Percentiles rank a stretch among this genome's conserved stretches.
Evolutionary conservation across 1,140 invertebrate genomes (phyloP).

Genomic region (Drosophila pandora): DNA sequence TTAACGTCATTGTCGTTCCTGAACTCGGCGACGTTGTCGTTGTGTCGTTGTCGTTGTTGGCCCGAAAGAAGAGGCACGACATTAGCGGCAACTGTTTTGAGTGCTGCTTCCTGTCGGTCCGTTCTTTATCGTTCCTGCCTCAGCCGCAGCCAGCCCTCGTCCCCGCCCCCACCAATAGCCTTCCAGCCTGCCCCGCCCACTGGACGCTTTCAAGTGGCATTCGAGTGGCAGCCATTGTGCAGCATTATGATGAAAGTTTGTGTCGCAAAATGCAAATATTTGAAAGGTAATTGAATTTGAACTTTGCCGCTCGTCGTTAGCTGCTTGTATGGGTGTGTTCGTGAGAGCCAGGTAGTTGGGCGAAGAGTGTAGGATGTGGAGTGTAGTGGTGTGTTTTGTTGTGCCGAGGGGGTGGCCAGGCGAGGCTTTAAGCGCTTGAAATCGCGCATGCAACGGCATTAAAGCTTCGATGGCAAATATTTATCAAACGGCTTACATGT

Average conservation of each 20-base stretch:
- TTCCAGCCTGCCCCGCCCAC: slow-evolving; percentile 14
- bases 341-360: slow-evolving; percentile 3
- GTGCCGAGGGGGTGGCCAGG: background rate
- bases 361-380: background rate
- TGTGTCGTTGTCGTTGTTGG: slow-evolving; percentile 38
- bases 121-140: slow-evolving; percentile 63
- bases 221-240: slow-evolving; percentile 81
- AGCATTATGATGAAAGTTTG: slow-evolving; percentile 81
- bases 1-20: slow-evolving; percentile 71
- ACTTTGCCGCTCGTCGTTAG: slow-evolving; percentile 70
- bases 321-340: slow-evolving; percentile 27
- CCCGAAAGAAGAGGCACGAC: slow-evolving; percentile 63
- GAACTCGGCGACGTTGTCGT: slow-evolving; percentile 46
- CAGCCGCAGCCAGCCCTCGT: background rate
- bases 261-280: slow-evolving; percentile 82
- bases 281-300: slow-evolving; percentile 83
- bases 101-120: slow-evolving; percentile 74
- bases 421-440: slow-evolving; percentile 48
- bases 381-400: slow-evolving; percentile 1
- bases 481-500: slow-evolving; percentile 73
- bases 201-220: slow-evolving; percentile 73
- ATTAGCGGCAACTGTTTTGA: slow-evolving; percentile 81
- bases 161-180: background rate
- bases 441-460: slow-evolving; percentile 50
- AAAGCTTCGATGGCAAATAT: slow-evolving; percentile 66